phyloP scores from a whole-genome alignment of 1,140 invertebrate genomes.

The Proctacanthus coquilletti region DNA sequence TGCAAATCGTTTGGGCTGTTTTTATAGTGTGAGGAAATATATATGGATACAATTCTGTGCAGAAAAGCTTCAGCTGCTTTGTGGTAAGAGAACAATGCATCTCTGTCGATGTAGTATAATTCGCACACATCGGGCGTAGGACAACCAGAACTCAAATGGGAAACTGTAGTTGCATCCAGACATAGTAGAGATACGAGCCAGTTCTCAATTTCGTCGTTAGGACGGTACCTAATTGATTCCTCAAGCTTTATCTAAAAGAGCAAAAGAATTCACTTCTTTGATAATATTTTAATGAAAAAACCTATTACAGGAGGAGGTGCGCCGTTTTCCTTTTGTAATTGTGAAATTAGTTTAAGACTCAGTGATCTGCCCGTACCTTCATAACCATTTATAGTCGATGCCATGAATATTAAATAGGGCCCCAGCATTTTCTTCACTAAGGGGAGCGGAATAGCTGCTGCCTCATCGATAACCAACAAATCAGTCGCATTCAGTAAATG shows the following conservation, averaged over 20 bases:
- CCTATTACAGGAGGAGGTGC: constrained; percentile 33
- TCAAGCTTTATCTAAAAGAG: constrained; percentile 53
- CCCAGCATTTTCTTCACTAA: constrained; percentile 83
- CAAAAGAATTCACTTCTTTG: constrained; percentile 6
- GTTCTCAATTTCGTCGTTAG: constrained; percentile 73
- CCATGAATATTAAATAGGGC: constrained; percentile 87
- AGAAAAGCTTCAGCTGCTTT: constrained; percentile 90
- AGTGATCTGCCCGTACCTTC: constrained; percentile 96
- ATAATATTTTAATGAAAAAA: background rate
- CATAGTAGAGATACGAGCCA: constrained; percentile 91
- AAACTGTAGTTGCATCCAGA: constrained; percentile 60
- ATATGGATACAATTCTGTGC: constrained; percentile 80
- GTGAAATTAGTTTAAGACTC: constrained; percentile 87
- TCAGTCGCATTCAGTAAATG: constrained; percentile 83
- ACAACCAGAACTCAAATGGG: constrained; percentile 53
- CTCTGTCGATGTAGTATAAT: constrained; percentile 80
- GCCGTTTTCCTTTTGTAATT: constrained; percentile 49
- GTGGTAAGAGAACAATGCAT: constrained; percentile 95
- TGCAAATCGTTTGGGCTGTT: constrained; percentile 98
- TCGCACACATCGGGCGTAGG: constrained; percentile 81
- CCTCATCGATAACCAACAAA: constrained; percentile 94
- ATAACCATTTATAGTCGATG: constrained; percentile 97
- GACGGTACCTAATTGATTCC: constrained; percentile 89
- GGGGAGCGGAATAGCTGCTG: constrained; percentile 93
- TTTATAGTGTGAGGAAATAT: constrained; percentile 97